phyloP scores from a whole-genome alignment of 2,797 vertebrate species.

The Gymnoscopelus braueri region DNA sequence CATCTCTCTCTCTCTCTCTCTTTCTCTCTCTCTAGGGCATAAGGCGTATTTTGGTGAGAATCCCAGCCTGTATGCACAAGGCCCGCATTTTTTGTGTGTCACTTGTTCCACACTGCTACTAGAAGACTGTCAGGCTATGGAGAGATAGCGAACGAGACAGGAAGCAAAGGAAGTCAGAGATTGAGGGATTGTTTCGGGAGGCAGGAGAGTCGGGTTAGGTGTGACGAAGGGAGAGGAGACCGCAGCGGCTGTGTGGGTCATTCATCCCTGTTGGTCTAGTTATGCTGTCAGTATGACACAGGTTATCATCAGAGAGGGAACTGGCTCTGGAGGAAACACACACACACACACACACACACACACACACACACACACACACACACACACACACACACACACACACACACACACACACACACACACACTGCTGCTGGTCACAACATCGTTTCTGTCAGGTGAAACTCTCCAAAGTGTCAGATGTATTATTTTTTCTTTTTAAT shows the following conservation, averaged over 20 bases:
- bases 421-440: too few relatives aligned
- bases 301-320: conserved; percentile 44
- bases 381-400: too few relatives aligned
- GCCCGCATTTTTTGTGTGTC: conserved; percentile 8
- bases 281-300: conserved; percentile 55
- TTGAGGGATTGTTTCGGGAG: conserved; percentile 7
- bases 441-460: too few relatives aligned
- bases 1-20: conserved; percentile 5
- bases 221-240: background rate
- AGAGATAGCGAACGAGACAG: background rate
- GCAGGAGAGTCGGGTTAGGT: conserved; percentile 18
- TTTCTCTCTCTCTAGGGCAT: conserved; percentile 17
- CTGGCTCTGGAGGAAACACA: conserved; percentile 39
- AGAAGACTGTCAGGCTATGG: background rate
- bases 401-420: background rate
- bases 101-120: conserved; percentile 47
- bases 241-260: conserved; percentile 5
- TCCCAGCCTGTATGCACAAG: background rate
- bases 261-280: conserved; percentile 57
- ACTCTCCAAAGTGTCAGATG: too few relatives aligned
- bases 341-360: background rate
- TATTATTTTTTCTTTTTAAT: too few relatives aligned
- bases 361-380: background rate
- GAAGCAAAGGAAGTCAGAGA: background rate
- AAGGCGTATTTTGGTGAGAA: conserved; percentile 42